Conservation (phyloP, 1,140 invertebrate species). For the Magallana gigas region DNA sequence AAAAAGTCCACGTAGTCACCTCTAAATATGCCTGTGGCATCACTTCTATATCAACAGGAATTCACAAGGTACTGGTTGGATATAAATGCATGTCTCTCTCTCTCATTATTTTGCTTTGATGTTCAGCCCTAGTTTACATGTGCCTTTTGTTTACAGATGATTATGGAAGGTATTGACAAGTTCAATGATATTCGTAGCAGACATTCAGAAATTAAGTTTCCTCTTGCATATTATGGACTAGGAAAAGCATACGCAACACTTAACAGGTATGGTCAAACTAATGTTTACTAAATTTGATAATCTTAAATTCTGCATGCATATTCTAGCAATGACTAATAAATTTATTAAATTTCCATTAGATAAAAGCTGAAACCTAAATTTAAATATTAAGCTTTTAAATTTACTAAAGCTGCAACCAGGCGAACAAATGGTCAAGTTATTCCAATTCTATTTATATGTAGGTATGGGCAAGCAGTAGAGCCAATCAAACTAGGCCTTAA, state of each 20-base stretch:
- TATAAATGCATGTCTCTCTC: no score
- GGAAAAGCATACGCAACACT: slow-evolving; percentile 61
- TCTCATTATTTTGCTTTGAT: no score
- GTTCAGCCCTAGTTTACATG: no score
- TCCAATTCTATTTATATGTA: neutral
- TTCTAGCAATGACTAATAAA: no score
- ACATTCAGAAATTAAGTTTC: slow-evolving; percentile 53
- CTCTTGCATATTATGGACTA: slow-evolving; percentile 62
- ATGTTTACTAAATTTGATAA: neutral
- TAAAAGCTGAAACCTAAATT: no score
- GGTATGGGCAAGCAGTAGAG: slow-evolving; percentile 59
- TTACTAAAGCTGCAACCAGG: no score
- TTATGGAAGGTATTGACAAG: slow-evolving; percentile 63
- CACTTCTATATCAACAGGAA: slow-evolving; percentile 58
- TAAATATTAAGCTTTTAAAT: no score
- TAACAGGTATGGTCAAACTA: slow-evolving; percentile 58
- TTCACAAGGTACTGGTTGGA: slow-evolving; percentile 55
- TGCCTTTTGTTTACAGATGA: slow-evolving; percentile 46
- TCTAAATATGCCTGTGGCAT: slow-evolving; percentile 65
- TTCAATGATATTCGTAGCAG: slow-evolving; percentile 57
- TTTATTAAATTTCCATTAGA: no score
- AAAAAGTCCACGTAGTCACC: slow-evolving; percentile 50
- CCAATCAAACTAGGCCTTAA: slow-evolving; percentile 52
- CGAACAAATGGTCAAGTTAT: no score
- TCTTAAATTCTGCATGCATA: no score